Base-by-base conservation (phyloP, 2,113 vertebrate genomes). In the Cyanoramphus novaezelandiae region DNA sequence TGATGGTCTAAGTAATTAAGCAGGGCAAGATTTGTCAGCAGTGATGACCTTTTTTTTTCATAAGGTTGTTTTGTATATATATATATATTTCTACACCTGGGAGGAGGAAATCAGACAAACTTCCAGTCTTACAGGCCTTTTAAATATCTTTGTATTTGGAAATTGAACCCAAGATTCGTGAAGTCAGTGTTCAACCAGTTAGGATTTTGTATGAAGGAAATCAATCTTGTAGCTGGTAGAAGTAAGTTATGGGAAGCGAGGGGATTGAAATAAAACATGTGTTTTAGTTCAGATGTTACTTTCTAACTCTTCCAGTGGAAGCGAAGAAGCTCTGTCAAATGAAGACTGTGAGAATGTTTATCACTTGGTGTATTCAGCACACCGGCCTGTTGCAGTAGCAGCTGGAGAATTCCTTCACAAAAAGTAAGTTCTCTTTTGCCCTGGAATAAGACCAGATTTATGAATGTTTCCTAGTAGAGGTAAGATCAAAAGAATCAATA, bases 261-360 rank as follows among this genome's bases (percentile, higher is more conserved):
- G 57, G 65, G 59, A 24, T 35, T 72, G 76, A 77, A 79, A 46
- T 17, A 24, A 53, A 92, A 35, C 6, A 17, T 70, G 70, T 92
- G 15, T 44, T 96, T 75, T 60, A 55, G 65, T 62, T 98, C 8
- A 90, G 27, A 41, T 97, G 62, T 95, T 77, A 2, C 17, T 94
- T 96, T 97, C 63, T 96, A 68, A 64, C 88, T 97, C 79, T 97
- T 98, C 18, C 98, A 99, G 99, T 98, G 99, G 99, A 74, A 99
- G 99, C 15, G 99, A 99, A 97, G 99, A 99, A 92, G 99, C 99
- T 62, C 98, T 99, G 95, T 99, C 99, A 23, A 99, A 99, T 47
- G 99, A 99, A 97, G 99, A 99, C 98, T 99, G 99, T 94, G 99
- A 99, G 98, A 99, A 99, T 55, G 99, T 99, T 77, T 99, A 99